Evolutionary conservation across 2,888 invertebrate genomes (phyloP).

Genomic region (Busseola fusca): DNA sequence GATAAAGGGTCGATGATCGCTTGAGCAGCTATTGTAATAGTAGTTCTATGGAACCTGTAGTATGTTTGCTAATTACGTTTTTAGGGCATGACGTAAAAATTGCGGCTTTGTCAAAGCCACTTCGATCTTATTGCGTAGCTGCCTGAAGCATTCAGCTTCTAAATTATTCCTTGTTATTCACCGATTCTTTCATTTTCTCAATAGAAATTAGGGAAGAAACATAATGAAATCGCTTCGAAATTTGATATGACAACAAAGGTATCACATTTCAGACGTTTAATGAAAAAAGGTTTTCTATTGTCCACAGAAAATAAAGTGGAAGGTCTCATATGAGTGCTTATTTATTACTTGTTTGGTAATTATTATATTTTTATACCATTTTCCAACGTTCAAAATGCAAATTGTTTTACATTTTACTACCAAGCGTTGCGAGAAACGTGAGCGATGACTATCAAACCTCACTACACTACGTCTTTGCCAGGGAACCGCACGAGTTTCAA

Average conservation of each 20-base stretch:
- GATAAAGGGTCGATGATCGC: constrained; percentile 43
- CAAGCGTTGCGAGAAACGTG: constrained; percentile 45
- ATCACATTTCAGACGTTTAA: constrained; percentile 42
- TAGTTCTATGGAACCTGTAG: constrained; percentile 18
- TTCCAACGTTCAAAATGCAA: constrained; percentile 21
- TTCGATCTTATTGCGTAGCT: constrained; percentile 33
- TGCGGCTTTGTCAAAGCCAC: constrained; percentile 29
- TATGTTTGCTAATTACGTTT: constrained; percentile 56
- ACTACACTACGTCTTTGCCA: constrained; percentile 43
- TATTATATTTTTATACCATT: constrained; percentile 15
- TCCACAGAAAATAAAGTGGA: constrained; percentile 15
- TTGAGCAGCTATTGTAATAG: constrained; percentile 26
- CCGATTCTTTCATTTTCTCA: constrained; percentile 26
- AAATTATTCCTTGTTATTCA: constrained; percentile 1
- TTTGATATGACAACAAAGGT: constrained; percentile 39
- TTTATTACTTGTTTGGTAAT: constrained; percentile 19
- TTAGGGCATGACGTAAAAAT: constrained; percentile 52
- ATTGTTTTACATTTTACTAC: constrained; percentile 29
- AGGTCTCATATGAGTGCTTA: constrained; percentile 24
- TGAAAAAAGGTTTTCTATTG: constrained; percentile 41
- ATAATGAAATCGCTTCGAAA: constrained; percentile 33
- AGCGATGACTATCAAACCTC: constrained; percentile 55
- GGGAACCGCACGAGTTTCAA: constrained; percentile 52
- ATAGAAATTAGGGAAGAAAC: constrained; percentile 39
- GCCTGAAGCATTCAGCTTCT: constrained; percentile 30